Evolutionary conservation across 2,113 vertebrate species (phyloP).

Genomic region (human): DNA sequence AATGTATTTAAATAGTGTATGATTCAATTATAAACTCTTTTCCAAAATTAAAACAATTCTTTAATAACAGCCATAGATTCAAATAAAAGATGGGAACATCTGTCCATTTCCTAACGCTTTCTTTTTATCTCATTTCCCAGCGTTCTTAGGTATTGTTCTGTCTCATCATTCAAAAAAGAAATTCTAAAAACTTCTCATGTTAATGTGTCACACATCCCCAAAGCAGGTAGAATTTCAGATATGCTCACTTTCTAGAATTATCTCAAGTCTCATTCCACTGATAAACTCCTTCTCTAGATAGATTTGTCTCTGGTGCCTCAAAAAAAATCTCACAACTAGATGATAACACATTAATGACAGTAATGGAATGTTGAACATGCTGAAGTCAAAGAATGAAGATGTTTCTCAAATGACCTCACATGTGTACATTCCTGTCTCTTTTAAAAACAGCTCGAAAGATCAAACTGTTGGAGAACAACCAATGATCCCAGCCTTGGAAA

Average conservation of each 20-base stretch:
- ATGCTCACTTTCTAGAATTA: neutral
- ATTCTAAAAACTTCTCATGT: neutral
- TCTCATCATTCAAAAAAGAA: neutral
- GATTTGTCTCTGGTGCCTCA: neutral
- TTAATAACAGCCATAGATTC: neutral
- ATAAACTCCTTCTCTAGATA: neutral
- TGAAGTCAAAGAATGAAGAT: neutral
- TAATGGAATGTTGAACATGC: neutral
- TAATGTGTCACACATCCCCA: neutral
- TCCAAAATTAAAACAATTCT: neutral
- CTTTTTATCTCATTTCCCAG: neutral
- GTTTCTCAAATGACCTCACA: neutral
- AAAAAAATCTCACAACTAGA: neutral
- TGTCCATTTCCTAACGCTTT: neutral
- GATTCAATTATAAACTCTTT: conserved; percentile 6
- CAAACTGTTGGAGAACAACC: neutral
- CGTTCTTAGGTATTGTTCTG: neutral
- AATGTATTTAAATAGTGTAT: neutral
- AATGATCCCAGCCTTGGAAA: neutral
- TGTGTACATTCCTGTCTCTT: neutral
- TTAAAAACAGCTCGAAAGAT: neutral
- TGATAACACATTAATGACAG: neutral
- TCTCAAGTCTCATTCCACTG: neutral
- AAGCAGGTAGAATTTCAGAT: neutral
- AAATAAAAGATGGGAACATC: neutral